Evolutionary conservation across 2,113 vertebrate genomes (phyloP).

Genomic region (Cranoglanis bouderius): DNA sequence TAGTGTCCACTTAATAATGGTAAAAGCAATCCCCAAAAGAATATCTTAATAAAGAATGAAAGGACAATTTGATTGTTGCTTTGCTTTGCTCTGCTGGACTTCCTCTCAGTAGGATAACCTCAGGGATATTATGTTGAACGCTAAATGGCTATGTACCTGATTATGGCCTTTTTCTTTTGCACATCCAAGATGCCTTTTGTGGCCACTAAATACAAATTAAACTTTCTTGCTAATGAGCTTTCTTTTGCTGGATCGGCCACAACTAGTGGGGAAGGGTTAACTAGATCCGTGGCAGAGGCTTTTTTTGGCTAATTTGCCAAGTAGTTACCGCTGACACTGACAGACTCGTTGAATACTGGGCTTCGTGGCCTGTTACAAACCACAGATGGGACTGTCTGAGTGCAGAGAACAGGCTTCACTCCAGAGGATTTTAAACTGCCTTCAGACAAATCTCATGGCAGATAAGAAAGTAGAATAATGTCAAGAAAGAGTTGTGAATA

Average conservation of each 20-base stretch:
- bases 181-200: not conserved
- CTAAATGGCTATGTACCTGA: conserved; percentile 46
- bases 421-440: conserved; percentile 41
- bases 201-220: conserved; percentile 33
- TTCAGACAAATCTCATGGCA: conserved; percentile 46
- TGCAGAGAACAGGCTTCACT: conserved; percentile 38
- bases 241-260: conserved; percentile 19
- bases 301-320: conserved; percentile 57
- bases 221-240: conserved; percentile 35
- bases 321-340: conserved; percentile 52
- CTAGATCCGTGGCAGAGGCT: conserved; percentile 48
- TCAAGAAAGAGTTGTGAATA: not conserved
- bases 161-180: conserved; percentile 29
- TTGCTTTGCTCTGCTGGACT: not conserved
- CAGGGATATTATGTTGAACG: conserved; percentile 37
- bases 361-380: conserved; percentile 41
- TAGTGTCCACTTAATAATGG: not conserved
- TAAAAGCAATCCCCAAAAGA: not conserved
- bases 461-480: conserved; percentile 48
- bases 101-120: conserved; percentile 38
- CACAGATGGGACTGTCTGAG: conserved; percentile 55
- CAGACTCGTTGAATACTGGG: conserved; percentile 34
- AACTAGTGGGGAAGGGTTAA: conserved; percentile 45
- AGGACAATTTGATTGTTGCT: conserved; percentile 5
- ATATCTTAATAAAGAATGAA: not conserved